phyloP scores from a whole-genome alignment of 2,797 vertebrate species.

The Podarcis lilfordi region DNA sequence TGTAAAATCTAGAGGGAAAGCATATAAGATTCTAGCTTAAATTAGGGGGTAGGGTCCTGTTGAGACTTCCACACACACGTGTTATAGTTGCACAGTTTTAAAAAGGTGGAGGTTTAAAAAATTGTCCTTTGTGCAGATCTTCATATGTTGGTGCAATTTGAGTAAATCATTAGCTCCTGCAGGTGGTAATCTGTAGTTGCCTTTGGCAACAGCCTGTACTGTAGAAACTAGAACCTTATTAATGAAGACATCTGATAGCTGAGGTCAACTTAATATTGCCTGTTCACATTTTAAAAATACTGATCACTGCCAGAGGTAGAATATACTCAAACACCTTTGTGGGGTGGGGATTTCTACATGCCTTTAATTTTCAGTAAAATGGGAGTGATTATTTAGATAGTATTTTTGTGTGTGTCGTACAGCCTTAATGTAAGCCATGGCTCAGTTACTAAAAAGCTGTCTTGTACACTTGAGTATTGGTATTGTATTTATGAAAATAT shows the following conservation, averaged over 20 bases:
- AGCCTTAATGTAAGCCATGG: not conserved
- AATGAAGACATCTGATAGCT: not conserved
- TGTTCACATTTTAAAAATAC: not conserved
- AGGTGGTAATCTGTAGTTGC: slow-evolving; percentile 3
- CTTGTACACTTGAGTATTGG: no score
- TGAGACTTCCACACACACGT: not conserved
- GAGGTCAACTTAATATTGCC: not conserved
- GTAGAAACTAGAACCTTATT: not conserved
- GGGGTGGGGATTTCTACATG: no score
- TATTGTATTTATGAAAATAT: no score
- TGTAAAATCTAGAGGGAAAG: not conserved
- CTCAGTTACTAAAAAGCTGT: not conserved
- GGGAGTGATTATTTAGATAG: not conserved
- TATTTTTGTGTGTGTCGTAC: not conserved
- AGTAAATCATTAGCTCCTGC: slow-evolving; percentile 59
- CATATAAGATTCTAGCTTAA: not conserved
- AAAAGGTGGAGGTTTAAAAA: not conserved
- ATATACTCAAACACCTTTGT: not conserved
- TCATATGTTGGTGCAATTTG: not conserved
- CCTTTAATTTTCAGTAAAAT: not conserved
- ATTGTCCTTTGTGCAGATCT: not conserved
- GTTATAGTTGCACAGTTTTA: not conserved
- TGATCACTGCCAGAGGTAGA: not conserved
- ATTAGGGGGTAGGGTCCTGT: not conserved
- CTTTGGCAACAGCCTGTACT: slow-evolving; percentile 31